Evolutionary conservation across 2,113 vertebrate genomes (phyloP).

Genomic region (Perccottus glenii): DNA sequence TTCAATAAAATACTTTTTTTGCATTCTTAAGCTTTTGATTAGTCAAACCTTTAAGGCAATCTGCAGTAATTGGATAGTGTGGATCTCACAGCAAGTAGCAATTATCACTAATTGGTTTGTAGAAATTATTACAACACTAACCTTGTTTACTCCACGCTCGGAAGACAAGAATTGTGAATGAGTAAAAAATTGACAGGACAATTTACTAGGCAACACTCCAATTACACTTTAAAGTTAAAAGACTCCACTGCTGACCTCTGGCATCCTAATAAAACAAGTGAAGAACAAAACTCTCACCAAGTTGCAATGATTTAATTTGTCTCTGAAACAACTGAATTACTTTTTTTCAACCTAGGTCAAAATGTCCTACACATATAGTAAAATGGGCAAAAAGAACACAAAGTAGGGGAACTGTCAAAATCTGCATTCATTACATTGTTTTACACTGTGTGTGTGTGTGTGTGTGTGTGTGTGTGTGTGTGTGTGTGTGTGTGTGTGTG

Average conservation of each 20-base stretch:
- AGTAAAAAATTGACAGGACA: slow-evolving; percentile 59
- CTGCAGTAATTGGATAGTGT: slow-evolving; percentile 39
- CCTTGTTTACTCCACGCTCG: slow-evolving; percentile 51
- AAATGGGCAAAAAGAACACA: neutral
- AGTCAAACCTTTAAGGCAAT: slow-evolving; percentile 27
- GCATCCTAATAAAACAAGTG: slow-evolving; percentile 70
- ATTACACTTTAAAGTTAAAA: slow-evolving; percentile 75
- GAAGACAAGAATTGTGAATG: slow-evolving; percentile 73
- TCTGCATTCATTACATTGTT: slow-evolving; percentile 5
- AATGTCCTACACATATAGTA: neutral
- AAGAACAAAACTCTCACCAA: slow-evolving; percentile 59
- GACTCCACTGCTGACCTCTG: slow-evolving; percentile 73
- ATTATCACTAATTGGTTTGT: slow-evolving; percentile 69
- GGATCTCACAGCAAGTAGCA: slow-evolving; percentile 59
- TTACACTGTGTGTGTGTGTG: slow-evolving; percentile 8
- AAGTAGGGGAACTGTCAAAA: neutral
- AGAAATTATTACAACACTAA: slow-evolving; percentile 65
- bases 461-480: slow-evolving; percentile 26
- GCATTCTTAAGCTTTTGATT: slow-evolving; percentile 21
- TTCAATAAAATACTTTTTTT: slow-evolving; percentile 8
- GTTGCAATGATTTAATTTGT: slow-evolving; percentile 67
- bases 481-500: slow-evolving; percentile 29
- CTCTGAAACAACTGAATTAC: slow-evolving; percentile 14
- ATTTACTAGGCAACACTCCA: slow-evolving; percentile 57
- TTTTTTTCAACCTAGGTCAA: slow-evolving; percentile 15